phyloP scores from a whole-genome alignment of 1,140 invertebrate species.

The Hesperophylax magnus region DNA sequence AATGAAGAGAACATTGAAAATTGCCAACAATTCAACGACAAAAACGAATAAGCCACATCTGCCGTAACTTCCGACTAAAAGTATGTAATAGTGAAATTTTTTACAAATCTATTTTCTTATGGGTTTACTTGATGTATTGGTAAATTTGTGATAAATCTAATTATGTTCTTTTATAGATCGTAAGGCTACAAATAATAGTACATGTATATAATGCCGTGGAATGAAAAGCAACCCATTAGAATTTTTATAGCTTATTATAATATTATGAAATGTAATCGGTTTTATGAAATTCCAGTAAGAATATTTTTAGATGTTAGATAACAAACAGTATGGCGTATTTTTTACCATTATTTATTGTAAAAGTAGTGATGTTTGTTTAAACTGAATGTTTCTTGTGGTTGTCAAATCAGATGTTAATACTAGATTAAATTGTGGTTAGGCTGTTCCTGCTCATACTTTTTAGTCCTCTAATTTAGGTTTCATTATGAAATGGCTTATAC shows the following conservation, averaged over 20 bases:
- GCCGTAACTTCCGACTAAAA: background rate
- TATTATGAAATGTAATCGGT: too few species aligned
- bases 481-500: too few species aligned
- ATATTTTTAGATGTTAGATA: too few species aligned
- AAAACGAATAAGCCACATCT: conserved; percentile 21
- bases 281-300: too few species aligned
- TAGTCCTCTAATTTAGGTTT: too few species aligned
- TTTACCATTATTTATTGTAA: conserved; percentile 21
- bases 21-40: conserved; percentile 25
- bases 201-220: too few species aligned
- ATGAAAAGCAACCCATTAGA: too few species aligned
- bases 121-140: conserved; percentile 32
- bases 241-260: too few species aligned
- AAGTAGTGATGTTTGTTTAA: conserved; percentile 1
- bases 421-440: too few species aligned
- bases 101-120: conserved; percentile 39
- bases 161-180: too few species aligned
- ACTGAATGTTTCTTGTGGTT: conserved; percentile 12
- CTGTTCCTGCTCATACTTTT: too few species aligned
- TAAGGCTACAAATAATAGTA: too few species aligned
- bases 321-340: background rate
- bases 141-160: conserved; percentile 28
- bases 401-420: background rate
- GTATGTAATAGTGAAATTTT: background rate
- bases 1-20: conserved; percentile 54